These are phyloP conservation scores for Graphium colonna DNA, from an alignment of 2,888 invertebrate genomes.

Conservation along the genomic window DNA sequence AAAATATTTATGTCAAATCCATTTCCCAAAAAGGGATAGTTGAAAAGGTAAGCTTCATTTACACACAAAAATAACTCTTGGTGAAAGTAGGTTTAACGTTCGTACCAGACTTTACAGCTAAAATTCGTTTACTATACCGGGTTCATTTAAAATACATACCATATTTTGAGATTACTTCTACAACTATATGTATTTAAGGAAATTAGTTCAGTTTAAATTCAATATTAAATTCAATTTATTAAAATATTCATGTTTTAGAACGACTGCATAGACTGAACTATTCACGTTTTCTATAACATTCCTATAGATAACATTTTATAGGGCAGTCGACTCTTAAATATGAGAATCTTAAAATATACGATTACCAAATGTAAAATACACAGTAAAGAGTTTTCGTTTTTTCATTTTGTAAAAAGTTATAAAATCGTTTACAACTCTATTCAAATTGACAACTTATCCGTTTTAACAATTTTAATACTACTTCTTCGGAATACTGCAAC, in stretches of 20 bases:
- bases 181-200: too few species aligned
- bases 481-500: slow-evolving; percentile 67
- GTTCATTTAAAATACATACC: too few species aligned
- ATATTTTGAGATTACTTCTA: too few species aligned
- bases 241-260: slow-evolving; percentile 71
- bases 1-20: too few species aligned
- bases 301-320: slow-evolving; percentile 37
- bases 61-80: too few species aligned
- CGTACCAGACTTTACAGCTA: too few species aligned
- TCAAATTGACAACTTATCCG: slow-evolving; percentile 53
- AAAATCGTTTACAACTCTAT: slow-evolving; percentile 43
- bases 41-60: too few species aligned
- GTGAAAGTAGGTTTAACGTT: too few species aligned
- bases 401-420: slow-evolving; percentile 29
- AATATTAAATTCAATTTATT: slow-evolving; percentile 73
- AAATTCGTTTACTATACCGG: too few species aligned
- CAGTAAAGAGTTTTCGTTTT: slow-evolving; percentile 47
- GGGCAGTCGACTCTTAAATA: slow-evolving; percentile 49
- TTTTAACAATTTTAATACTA: slow-evolving; percentile 52
- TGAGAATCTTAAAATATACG: slow-evolving; percentile 55
- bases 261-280: slow-evolving; percentile 41
- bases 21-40: too few species aligned
- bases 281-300: slow-evolving; percentile 24
- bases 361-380: slow-evolving; percentile 63
- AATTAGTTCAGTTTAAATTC: too few species aligned